phyloP scores from a whole-genome alignment of 2,113 vertebrate genomes.

The Ginglymostoma cirratum region DNA sequence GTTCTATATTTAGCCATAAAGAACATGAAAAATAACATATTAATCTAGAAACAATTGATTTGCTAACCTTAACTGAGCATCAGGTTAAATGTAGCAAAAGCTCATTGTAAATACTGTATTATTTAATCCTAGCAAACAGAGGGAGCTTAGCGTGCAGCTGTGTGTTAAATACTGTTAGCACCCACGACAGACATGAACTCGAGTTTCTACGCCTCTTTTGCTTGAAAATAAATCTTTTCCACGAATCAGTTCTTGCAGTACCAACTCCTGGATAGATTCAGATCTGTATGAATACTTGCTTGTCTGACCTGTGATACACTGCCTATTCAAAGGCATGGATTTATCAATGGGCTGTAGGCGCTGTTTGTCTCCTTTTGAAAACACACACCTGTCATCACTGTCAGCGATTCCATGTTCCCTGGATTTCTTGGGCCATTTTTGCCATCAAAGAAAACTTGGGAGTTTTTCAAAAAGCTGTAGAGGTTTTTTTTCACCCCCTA shows the following conservation, averaged over 20 bases:
- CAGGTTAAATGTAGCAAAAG: not conserved
- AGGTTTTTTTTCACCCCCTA: not conserved
- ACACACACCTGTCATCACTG: not conserved
- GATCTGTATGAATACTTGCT: not conserved
- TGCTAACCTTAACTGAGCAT: not conserved
- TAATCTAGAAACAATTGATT: not conserved
- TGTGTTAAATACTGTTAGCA: not conserved
- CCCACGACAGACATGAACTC: not conserved
- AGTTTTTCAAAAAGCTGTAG: not conserved
- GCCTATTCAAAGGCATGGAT: not conserved
- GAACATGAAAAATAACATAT: not conserved
- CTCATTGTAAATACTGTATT: no score
- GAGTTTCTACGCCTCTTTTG: not conserved
- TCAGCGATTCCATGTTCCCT: not conserved
- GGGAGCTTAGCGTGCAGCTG: not conserved
- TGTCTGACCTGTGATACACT: not conserved
- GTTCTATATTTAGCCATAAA: not conserved
- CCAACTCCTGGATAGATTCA: not conserved
- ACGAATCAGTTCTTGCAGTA: not conserved
- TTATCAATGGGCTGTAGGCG: not conserved
- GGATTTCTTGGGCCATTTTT: not conserved
- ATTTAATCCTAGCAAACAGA: not conserved
- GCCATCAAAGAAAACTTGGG: not conserved
- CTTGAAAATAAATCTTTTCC: not conserved
- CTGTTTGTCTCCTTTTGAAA: not conserved